These are phyloP conservation scores for Natrix natrix DNA, from an alignment of 2,797 vertebrate species.

Conservation along the genomic window DNA sequence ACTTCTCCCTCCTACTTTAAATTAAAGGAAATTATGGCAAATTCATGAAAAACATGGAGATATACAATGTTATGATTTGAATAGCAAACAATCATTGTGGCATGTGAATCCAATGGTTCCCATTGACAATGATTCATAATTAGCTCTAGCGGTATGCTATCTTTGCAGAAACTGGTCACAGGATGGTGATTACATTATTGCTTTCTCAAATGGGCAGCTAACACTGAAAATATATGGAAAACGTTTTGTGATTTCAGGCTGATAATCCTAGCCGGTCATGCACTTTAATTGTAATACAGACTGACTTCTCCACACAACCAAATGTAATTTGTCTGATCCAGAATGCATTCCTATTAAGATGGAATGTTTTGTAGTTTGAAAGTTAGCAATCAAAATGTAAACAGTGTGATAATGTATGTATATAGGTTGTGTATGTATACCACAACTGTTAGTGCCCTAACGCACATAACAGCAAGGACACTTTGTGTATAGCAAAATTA, in stretches of 20 bases:
- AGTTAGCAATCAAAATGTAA: conserved; percentile 49
- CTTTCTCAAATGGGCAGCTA: background rate
- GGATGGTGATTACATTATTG: background rate
- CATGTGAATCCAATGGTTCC: background rate
- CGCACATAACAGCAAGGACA: conserved; percentile 43
- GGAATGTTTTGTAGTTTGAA: conserved; percentile 42
- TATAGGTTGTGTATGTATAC: background rate
- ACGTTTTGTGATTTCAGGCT: background rate
- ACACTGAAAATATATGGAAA: background rate
- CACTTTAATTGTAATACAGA: background rate
- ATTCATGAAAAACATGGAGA: background rate
- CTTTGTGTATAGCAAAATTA: conserved; percentile 11
- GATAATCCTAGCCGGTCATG: background rate
- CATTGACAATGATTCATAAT: background rate
- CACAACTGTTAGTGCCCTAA: conserved; percentile 43
- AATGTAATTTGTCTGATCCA: background rate
- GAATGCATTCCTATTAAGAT: background rate
- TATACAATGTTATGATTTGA: background rate
- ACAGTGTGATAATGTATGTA: conserved; percentile 18
- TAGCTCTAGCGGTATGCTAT: background rate
- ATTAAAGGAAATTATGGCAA: background rate
- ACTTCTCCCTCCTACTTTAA: background rate
- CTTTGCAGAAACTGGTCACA: background rate
- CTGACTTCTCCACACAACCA: background rate
- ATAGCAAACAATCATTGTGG: background rate